phyloP scores from a whole-genome alignment of 2,797 vertebrate species.

The Myotis myotis region DNA sequence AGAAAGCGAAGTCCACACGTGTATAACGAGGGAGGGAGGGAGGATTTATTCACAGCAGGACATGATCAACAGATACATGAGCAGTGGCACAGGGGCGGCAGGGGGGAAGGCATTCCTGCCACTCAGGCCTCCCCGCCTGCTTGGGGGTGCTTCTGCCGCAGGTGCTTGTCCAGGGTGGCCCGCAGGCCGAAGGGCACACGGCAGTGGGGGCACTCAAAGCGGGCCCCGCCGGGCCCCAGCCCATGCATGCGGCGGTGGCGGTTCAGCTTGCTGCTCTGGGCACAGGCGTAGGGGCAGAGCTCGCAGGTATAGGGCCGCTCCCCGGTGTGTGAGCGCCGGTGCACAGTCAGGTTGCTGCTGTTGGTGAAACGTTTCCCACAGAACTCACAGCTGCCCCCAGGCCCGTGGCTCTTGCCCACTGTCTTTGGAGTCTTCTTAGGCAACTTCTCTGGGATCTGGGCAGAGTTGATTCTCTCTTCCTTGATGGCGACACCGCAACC shows the following conservation, averaged over 20 bases:
- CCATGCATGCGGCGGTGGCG: slow-evolving; percentile 92
- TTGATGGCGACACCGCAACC: slow-evolving; percentile 82
- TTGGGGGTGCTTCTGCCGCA: slow-evolving; percentile 70
- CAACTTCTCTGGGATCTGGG: neutral
- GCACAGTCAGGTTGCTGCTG: slow-evolving; percentile 86
- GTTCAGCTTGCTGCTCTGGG: slow-evolving; percentile 92
- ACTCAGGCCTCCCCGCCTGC: slow-evolving; percentile 11
- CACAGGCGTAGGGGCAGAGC: slow-evolving; percentile 91
- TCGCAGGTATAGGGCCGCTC: slow-evolving; percentile 91
- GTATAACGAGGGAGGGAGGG: neutral
- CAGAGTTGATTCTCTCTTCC: neutral
- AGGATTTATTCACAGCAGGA: slow-evolving; percentile 55
- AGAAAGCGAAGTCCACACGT: slow-evolving; percentile 50
- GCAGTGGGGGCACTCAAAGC: slow-evolving; percentile 89
- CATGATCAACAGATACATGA: accelerated
- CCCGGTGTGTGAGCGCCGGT: slow-evolving; percentile 91
- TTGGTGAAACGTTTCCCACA: slow-evolving; percentile 89
- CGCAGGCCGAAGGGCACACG: slow-evolving; percentile 90
- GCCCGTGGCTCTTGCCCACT: slow-evolving; percentile 66
- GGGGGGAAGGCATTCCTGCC: neutral
- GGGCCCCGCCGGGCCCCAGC: slow-evolving; percentile 83
- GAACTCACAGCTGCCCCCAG: slow-evolving; percentile 84
- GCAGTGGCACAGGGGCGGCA: accelerated
- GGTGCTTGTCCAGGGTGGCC: slow-evolving; percentile 77
- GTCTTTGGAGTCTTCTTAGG: slow-evolving; percentile 55